These are phyloP conservation scores for Phalangium opilio DNA, from an alignment of 2,888 invertebrate species.

Conservation along the genomic window DNA sequence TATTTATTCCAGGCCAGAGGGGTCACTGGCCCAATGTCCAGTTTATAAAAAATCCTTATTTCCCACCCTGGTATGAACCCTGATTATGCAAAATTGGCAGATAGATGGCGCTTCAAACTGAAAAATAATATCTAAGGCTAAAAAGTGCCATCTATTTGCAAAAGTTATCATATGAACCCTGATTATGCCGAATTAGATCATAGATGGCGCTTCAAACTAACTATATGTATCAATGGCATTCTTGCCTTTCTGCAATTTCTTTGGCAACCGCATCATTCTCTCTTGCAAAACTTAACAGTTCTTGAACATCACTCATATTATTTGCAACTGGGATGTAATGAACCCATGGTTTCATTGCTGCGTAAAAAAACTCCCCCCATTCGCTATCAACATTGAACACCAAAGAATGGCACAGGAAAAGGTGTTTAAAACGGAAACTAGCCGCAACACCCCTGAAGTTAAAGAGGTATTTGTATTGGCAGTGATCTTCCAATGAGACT, in stretches of 20 bases:
- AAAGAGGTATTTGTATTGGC: conserved; percentile 62
- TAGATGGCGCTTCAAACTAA: no score
- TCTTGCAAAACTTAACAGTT: conserved; percentile 55
- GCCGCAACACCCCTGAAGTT: conserved; percentile 95
- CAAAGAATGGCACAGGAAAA: conserved; percentile 78
- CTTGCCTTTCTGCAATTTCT: conserved; percentile 53
- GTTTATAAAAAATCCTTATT: no score
- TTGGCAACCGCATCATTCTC: conserved; percentile 54
- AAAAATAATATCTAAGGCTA: no score
- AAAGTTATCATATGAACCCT: no score
- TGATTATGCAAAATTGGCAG: no score
- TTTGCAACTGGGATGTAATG: conserved; percentile 79
- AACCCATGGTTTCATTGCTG: conserved; percentile 77
- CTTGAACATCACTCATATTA: conserved; percentile 50
- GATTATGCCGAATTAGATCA: no score
- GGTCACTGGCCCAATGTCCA: no score
- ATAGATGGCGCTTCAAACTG: no score
- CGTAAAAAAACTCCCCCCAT: conserved; percentile 91
- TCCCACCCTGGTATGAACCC: no score
- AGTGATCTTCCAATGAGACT: conserved; percentile 77
- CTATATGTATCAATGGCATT: no score
- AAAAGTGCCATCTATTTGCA: no score
- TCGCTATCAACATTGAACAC: conserved; percentile 88
- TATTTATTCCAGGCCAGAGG: no score
- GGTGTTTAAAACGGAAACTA: conserved; percentile 88